Conservation (phyloP, 1,140 invertebrate genomes). For the Micrasema longulum region DNA sequence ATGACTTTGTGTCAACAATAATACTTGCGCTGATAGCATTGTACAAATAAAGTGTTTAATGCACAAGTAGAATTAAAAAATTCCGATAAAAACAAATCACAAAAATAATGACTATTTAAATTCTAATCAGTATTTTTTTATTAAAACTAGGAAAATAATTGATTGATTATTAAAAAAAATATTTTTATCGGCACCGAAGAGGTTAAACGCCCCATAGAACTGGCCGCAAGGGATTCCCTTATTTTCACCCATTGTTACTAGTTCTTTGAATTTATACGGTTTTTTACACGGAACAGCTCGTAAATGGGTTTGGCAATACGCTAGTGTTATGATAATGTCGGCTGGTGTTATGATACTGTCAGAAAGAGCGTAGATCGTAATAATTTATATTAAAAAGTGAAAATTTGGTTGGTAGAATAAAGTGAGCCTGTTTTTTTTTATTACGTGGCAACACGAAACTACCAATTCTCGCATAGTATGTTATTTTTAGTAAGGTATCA, state of each 20-base stretch:
- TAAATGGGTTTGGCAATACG: background rate
- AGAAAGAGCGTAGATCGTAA: background rate
- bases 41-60: too few species aligned
- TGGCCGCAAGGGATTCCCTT: constrained; percentile 11
- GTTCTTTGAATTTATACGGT: constrained; percentile 2
- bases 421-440: background rate
- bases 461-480: too few species aligned
- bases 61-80: too few species aligned
- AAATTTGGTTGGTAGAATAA: background rate
- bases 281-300: constrained; percentile 1
- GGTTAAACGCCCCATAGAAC: constrained; percentile 10
- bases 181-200: background rate
- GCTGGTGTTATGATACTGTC: background rate
- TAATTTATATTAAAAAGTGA: constrained; percentile 1
- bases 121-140: too few species aligned
- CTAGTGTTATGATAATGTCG: constrained; percentile 19
- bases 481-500: too few species aligned
- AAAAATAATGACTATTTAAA: too few species aligned
- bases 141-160: too few species aligned
- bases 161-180: too few species aligned
- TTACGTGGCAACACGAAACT: too few species aligned
- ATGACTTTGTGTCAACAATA: too few species aligned
- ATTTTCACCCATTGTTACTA: constrained; percentile 8
- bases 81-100: too few species aligned
- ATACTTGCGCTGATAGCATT: too few species aligned